Percentiles rank a stretch among this genome's conserved stretches.
These are phyloP conservation scores for Cistogaster globosa DNA, from an alignment of 2,888 invertebrate species.

Conservation along the genomic window DNA sequence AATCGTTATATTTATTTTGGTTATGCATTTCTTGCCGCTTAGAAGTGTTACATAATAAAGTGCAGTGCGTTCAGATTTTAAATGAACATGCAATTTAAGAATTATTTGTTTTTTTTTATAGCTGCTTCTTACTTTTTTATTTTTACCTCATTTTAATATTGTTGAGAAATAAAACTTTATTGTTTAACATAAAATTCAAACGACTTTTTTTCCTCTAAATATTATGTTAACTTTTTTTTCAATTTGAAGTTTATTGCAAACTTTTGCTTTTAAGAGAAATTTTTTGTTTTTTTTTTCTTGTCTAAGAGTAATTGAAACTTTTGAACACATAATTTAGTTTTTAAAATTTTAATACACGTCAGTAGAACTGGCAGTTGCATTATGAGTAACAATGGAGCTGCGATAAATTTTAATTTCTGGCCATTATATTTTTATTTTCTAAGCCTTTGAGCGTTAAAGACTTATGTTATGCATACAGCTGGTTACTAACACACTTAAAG, in stretches of 20 bases:
- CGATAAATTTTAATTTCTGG: too few species aligned
- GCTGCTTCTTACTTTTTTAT: slow-evolving; percentile 7
- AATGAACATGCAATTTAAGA: too few species aligned
- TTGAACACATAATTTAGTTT: neutral
- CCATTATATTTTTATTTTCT: too few species aligned
- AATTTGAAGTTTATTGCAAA: neutral
- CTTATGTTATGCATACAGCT: too few species aligned
- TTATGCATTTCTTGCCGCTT: too few species aligned
- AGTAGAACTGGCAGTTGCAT: neutral
- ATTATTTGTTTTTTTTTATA: neutral
- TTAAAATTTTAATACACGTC: neutral
- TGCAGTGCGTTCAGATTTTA: too few species aligned
- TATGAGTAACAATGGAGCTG: too few species aligned
- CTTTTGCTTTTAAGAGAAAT: slow-evolving; percentile 6
- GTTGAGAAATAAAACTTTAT: slow-evolving; percentile 62
- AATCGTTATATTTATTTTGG: too few species aligned
- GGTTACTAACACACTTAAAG: too few species aligned
- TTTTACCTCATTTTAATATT: neutral
- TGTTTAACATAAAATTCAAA: slow-evolving; percentile 48
- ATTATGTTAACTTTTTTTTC: slow-evolving; percentile 1
- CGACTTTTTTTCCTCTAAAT: slow-evolving; percentile 17
- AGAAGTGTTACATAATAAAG: too few species aligned
- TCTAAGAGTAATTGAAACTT: neutral
- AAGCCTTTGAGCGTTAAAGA: too few species aligned
- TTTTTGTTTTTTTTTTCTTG: slow-evolving; percentile 4